A percentile compares a stretch with the other conserved stretches of the same genome.
Evolutionary conservation across 2,888 invertebrate genomes (phyloP).

Genomic region (Vandiemenella viatica): DNA sequence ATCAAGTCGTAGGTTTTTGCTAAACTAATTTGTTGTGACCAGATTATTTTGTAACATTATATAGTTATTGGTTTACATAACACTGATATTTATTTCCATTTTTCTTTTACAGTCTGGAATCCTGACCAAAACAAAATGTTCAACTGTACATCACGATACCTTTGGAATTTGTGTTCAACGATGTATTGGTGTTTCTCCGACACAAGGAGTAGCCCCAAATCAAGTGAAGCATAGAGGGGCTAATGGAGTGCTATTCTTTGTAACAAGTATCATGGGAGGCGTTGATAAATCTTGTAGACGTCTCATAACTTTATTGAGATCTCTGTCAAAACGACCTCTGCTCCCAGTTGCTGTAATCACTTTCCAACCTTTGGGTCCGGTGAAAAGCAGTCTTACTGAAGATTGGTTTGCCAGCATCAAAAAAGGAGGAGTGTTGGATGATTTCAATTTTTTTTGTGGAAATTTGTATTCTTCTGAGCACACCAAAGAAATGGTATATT

Average conservation of each 20-base stretch:
- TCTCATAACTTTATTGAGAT: neutral
- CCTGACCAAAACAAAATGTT: neutral
- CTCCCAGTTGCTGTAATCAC: neutral
- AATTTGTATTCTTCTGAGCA: neutral
- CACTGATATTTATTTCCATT: too few relatives aligned
- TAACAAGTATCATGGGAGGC: neutral
- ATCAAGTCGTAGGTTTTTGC: too few relatives aligned
- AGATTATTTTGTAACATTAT: too few relatives aligned
- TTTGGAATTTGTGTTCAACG: neutral
- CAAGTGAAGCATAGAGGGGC: neutral
- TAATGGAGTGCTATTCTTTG: neutral
- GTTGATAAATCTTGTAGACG: neutral
- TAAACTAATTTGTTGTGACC: too few relatives aligned
- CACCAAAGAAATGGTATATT: neutral
- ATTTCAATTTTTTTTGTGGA: neutral
- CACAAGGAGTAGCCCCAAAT: neutral
- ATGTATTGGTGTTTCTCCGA: neutral
- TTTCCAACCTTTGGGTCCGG: neutral
- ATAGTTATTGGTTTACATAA: too few relatives aligned
- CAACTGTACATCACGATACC: neutral
- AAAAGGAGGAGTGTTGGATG: neutral
- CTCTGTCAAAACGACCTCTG: neutral
- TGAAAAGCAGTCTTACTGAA: neutral
- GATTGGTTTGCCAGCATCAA: neutral
- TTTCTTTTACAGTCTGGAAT: neutral